Percentiles rank a stretch among this genome's conserved stretches.
These are phyloP conservation scores for Puma concolor DNA, from an alignment of 2,113 vertebrate species.

Conservation along the genomic window DNA sequence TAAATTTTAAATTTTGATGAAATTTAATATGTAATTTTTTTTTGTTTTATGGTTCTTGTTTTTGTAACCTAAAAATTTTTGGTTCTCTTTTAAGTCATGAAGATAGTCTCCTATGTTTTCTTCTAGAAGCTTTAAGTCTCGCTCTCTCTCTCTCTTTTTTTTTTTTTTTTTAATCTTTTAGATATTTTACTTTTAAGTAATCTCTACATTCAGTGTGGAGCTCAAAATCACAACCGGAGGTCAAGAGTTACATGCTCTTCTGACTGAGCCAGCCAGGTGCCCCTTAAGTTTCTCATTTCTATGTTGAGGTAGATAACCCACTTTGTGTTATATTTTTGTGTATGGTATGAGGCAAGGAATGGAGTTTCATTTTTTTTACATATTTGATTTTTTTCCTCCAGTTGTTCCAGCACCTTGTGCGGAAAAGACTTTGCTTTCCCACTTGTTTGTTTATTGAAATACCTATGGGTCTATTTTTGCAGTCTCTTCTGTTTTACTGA, in stretches of 20 bases:
- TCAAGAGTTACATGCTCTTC: no score
- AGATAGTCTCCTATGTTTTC: background rate
- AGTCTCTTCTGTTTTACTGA: background rate
- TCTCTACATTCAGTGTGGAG: no score
- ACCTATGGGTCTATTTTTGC: background rate
- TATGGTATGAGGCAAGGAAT: background rate
- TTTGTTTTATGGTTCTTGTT: background rate
- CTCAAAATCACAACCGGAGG: no score
- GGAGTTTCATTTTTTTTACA: background rate
- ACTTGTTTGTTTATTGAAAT: background rate
- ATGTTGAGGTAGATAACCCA: background rate
- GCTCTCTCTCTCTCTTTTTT: no score
- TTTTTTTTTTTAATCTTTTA: no score
- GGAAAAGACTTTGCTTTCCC: background rate
- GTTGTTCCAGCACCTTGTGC: background rate
- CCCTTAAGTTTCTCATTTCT: background rate
- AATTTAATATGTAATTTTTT: background rate
- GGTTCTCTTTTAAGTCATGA: background rate
- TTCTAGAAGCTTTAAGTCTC: background rate
- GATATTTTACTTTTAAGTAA: no score
- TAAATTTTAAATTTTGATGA: background rate
- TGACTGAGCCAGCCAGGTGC: no score
- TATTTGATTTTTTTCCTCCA: background rate
- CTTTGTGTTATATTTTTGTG: background rate
- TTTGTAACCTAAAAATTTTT: background rate